phyloP scores from a whole-genome alignment of 2,888 invertebrate genomes.

The Nomada flava region DNA sequence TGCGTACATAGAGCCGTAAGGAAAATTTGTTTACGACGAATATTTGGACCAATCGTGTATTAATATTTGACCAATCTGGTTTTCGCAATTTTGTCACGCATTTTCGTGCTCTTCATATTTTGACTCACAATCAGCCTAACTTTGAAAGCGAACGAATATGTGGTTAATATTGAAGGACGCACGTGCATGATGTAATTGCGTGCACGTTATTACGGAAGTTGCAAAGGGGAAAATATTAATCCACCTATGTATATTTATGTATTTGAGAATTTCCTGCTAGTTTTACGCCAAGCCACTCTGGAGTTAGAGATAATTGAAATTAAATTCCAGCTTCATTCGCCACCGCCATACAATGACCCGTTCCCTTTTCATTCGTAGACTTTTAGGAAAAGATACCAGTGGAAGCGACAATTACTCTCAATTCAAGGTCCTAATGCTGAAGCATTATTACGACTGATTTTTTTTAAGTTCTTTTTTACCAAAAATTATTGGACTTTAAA shows the following conservation, averaged over 20 bases:
- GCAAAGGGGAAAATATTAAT: constrained; percentile 32
- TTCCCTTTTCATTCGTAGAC: background rate
- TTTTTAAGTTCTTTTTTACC: no score
- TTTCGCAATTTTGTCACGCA: constrained; percentile 1
- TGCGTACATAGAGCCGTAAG: no score
- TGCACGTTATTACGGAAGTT: constrained; percentile 30
- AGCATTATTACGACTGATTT: no score
- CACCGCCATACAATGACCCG: background rate
- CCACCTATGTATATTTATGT: constrained; percentile 6
- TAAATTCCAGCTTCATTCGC: background rate
- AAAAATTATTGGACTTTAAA: no score
- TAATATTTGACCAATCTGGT: background rate
- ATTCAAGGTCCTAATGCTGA: no score
- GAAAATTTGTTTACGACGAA: no score
- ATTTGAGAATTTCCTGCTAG: background rate
- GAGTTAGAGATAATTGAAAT: background rate
- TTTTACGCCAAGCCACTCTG: background rate
- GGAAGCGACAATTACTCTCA: no score
- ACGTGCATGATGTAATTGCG: background rate
- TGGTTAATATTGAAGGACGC: constrained; percentile 14
- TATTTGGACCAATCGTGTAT: background rate
- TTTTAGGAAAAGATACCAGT: background rate
- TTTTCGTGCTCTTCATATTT: constrained; percentile 10
- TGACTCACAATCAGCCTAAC: constrained; percentile 6
- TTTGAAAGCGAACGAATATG: constrained; percentile 13